Conservation (phyloP, 2,888 invertebrate genomes). For the Drosophila neutralis region DNA sequence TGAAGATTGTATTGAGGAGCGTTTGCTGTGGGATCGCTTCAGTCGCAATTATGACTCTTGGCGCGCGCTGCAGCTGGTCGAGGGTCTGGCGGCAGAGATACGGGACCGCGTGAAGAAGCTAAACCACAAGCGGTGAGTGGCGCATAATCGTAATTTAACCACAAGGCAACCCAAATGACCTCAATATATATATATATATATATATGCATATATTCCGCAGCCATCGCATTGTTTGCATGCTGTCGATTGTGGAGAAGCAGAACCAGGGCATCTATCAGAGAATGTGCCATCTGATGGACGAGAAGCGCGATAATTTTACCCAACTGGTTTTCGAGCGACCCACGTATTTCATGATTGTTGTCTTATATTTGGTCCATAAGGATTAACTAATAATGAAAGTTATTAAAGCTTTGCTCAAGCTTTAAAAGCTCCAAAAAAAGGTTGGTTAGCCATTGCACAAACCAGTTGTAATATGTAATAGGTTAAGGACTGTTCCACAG, state of each 20-base stretch:
- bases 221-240: constrained; percentile 83
- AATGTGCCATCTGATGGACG: constrained; percentile 83
- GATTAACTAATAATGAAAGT: constrained; percentile 64
- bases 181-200: constrained; percentile 4
- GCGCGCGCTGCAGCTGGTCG: constrained; percentile 83
- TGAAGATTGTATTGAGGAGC: constrained; percentile 82
- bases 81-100: constrained; percentile 82
- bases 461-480: constrained; percentile 34
- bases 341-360: constrained; percentile 83
- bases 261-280: constrained; percentile 82
- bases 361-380: constrained; percentile 83
- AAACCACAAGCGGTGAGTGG: constrained; percentile 79
- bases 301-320: constrained; percentile 83
- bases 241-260: constrained; percentile 84
- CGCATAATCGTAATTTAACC: constrained; percentile 16
- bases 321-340: constrained; percentile 82
- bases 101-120: constrained; percentile 82
- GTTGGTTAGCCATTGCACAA: constrained; percentile 34
- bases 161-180: constrained; percentile 16
- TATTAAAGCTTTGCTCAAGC: constrained; percentile 13
- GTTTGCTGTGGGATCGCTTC: constrained; percentile 83
- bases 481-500: constrained; percentile 24
- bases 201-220: constrained; percentile 50
- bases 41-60: constrained; percentile 84
- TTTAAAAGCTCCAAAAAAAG: constrained; percentile 6